phyloP scores from a whole-genome alignment of 1,140 invertebrate genomes.

The Bacillus rossius region DNA sequence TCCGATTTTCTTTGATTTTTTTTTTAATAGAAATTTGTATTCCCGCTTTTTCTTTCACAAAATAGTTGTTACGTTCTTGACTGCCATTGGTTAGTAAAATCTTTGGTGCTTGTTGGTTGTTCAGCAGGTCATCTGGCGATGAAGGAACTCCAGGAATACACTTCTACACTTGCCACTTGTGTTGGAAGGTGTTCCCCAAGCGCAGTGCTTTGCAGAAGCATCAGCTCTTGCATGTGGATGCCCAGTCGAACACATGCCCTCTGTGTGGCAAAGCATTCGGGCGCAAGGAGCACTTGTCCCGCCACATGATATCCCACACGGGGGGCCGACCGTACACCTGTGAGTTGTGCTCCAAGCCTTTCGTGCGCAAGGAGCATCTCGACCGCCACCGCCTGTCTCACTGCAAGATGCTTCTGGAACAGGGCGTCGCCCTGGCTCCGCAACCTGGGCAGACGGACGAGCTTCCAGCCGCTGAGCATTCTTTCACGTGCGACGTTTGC shows the following conservation, averaged over 20 bases:
- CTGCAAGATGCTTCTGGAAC: background rate
- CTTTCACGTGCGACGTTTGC: conserved; percentile 12
- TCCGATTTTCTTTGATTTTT: too few relatives aligned
- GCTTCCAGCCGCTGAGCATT: too few relatives aligned
- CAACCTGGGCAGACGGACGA: too few relatives aligned
- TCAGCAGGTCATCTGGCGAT: conserved; percentile 2
- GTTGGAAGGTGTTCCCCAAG: conserved; percentile 32
- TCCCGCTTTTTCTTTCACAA: too few relatives aligned
- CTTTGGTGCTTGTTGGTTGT: too few relatives aligned
- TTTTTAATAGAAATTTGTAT: too few relatives aligned
- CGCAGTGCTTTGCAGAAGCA: conserved; percentile 32
- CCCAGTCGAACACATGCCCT: conserved; percentile 42
- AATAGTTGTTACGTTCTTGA: too few relatives aligned
- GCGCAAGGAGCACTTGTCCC: conserved; percentile 26
- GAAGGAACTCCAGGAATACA: conserved; percentile 8
- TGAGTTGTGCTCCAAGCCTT: conserved; percentile 42
- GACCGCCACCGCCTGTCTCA: conserved; percentile 37
- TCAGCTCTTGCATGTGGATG: conserved; percentile 33
- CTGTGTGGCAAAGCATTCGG: conserved; percentile 42
- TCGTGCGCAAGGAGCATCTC: conserved; percentile 42
- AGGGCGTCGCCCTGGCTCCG: too few relatives aligned
- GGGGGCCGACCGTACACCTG: conserved; percentile 35
- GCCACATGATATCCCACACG: conserved; percentile 34
- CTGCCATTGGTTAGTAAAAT: too few relatives aligned
- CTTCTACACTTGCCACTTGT: conserved; percentile 23